Evolutionary conservation across 2,888 invertebrate genomes (phyloP).

Genomic region (Cephus pygmeus): DNA sequence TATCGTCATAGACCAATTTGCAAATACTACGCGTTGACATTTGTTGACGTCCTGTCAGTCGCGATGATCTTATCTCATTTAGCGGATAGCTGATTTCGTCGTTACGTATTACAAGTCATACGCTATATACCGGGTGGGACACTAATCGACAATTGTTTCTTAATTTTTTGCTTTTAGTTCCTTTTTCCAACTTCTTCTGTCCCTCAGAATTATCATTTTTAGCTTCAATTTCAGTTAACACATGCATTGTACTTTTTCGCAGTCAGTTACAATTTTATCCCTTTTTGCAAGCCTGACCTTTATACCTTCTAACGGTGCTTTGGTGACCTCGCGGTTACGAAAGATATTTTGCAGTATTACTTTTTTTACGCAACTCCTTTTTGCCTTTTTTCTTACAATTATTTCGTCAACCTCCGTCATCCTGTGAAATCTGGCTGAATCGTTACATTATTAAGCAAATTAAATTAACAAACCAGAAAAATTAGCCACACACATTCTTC

Average conservation of each 20-base stretch:
- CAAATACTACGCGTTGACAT: slow-evolving; percentile 31
- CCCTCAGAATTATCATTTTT: background rate
- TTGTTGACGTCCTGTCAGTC: slow-evolving; percentile 15
- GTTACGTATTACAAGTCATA: background rate
- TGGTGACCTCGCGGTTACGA: slow-evolving; percentile 41
- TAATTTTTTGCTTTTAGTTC: background rate
- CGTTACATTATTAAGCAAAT: background rate
- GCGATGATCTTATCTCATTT: slow-evolving; percentile 1
- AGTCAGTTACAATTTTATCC: slow-evolving; percentile 44
- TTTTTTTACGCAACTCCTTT: background rate
- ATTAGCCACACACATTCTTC: no score
- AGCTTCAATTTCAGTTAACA: slow-evolving; percentile 49
- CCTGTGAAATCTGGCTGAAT: background rate
- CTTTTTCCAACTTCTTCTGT: background rate
- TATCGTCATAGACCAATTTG: slow-evolving; percentile 18
- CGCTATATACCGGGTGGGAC: slow-evolving; percentile 9
- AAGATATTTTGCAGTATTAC: slow-evolving; percentile 7
- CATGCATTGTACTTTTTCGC: slow-evolving; percentile 60
- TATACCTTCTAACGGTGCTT: slow-evolving; percentile 32
- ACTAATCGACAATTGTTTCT: slow-evolving; percentile 12
- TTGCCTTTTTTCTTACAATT: background rate
- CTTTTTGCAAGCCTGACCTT: slow-evolving; percentile 30
- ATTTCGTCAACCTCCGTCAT: background rate
- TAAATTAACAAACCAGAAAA: background rate
- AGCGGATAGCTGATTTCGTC: slow-evolving; percentile 13